Base-by-base conservation (phyloP, 2,888 invertebrate species). In the Macrosoma leucophasiata region DNA sequence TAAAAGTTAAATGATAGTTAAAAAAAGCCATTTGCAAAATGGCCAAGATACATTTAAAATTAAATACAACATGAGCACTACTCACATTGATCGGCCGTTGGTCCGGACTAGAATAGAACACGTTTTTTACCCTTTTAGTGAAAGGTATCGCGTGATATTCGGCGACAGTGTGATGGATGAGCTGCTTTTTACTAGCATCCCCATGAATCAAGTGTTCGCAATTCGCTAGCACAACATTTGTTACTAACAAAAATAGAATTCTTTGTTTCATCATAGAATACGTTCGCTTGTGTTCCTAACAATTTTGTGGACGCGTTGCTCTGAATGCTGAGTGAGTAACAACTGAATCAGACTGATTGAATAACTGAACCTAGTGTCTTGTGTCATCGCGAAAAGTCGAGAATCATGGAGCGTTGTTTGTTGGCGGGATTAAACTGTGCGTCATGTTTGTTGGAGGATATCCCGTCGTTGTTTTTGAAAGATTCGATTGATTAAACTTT, bases 161-260 rank as follows among this genome's bases (percentile, higher is more conserved):
- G 0, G 50, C 52, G 10, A 41, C 37, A 2, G 51, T 52, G 7
- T 66, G 62, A 42, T 62, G 48, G 10, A 73, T 43, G 33, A 69
- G 33, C 3, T 46, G 34, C 12, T 42, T 58, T 17, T 52, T 52
- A 21, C 46, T 55, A 2, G 53, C 41, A 39, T 66, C 55, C 1
- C 72, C 71, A 8, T 61, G 13, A 32, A 62, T 54, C 12, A 72
- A 51, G 50, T 69, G 52, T 13, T 67, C 51, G 33, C 65, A 53
- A 18, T 38, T 41, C 8, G 29, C 36, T 2, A 41, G 31, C 1
- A 44, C 22, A n/a, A 43, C 39, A 17, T 50, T 35, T 11, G 58
- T 32, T 0, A 52, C 10, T 4, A 55, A 39, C 7, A 58, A 11
- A 8, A 50, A 17, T 4, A 58, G 27, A 21, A 50, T 24, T 17